Percentiles rank a stretch among this genome's conserved stretches.
These are phyloP conservation scores for Agriopis marginaria DNA, from an alignment of 2,888 invertebrate genomes.

Conservation along the genomic window DNA sequence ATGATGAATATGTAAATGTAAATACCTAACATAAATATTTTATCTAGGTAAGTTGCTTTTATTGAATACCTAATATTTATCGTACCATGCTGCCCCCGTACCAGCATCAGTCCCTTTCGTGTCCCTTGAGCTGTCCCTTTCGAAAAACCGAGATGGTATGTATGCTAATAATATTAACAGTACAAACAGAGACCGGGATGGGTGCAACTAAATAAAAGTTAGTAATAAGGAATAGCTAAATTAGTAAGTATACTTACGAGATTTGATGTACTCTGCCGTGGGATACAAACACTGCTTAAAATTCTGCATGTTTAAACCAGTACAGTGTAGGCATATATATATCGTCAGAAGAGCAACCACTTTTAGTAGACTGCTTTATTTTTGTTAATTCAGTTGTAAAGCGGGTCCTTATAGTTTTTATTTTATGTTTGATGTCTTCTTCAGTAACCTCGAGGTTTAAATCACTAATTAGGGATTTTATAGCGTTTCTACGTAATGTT, in stretches of 20 bases:
- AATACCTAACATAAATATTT: background rate
- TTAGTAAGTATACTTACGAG: slow-evolving; percentile 21
- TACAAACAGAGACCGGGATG: background rate
- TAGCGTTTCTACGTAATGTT: slow-evolving; percentile 41
- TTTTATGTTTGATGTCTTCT: slow-evolving; percentile 36
- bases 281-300: slow-evolving; percentile 38
- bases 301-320: slow-evolving; percentile 41
- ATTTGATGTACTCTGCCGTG: slow-evolving; percentile 32
- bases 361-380: slow-evolving; percentile 32
- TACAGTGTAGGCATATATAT: slow-evolving; percentile 34
- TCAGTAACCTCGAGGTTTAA: slow-evolving; percentile 41
- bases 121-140: too few species aligned
- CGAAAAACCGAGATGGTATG: too few species aligned
- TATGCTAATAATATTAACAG: too few species aligned
- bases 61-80: background rate
- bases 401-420: slow-evolving; percentile 37
- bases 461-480: slow-evolving; percentile 46
- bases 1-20: slow-evolving; percentile 12
- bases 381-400: slow-evolving; percentile 40
- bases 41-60: too few species aligned
- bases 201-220: too few species aligned
- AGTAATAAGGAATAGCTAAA: background rate
- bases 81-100: background rate
- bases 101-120: too few species aligned
- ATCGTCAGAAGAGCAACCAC: slow-evolving; percentile 38